phyloP scores from a whole-genome alignment of 2,888 invertebrate species.

The Polyommatus iphigenia region DNA sequence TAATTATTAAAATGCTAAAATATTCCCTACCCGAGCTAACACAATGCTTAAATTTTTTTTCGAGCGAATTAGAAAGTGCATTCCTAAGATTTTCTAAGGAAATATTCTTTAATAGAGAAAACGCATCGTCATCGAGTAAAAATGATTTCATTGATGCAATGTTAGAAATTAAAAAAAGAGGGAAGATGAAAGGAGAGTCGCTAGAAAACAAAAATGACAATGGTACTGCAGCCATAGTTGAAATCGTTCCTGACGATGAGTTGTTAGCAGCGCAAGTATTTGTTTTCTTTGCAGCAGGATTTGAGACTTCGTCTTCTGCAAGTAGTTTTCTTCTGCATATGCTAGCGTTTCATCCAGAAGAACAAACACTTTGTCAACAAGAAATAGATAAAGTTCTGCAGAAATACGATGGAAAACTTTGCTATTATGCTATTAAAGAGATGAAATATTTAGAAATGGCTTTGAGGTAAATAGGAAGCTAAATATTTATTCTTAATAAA shows the following conservation, averaged over 20 bases:
- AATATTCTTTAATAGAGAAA: slow-evolving; percentile 46
- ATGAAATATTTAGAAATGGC: slow-evolving; percentile 66
- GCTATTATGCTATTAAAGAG: slow-evolving; percentile 62
- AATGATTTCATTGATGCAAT: slow-evolving; percentile 67
- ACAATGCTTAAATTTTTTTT: slow-evolving; percentile 2
- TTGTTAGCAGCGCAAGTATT: slow-evolving; percentile 65
- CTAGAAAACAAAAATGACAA: slow-evolving; percentile 55
- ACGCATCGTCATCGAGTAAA: slow-evolving; percentile 53
- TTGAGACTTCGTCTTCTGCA: slow-evolving; percentile 73
- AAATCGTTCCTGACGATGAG: slow-evolving; percentile 55
- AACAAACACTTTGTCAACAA: slow-evolving; percentile 62
- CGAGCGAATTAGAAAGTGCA: not conserved
- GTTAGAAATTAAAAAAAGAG: slow-evolving; percentile 59
- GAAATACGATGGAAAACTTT: slow-evolving; percentile 57
- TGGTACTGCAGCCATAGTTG: slow-evolving; percentile 54
- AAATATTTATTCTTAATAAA: too few species aligned
- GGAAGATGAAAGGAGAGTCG: slow-evolving; percentile 60
- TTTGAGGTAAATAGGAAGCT: slow-evolving; percentile 44
- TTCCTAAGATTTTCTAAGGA: slow-evolving; percentile 2
- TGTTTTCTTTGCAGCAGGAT: slow-evolving; percentile 46
- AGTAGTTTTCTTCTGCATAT: slow-evolving; percentile 69
- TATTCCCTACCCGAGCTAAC: not conserved
- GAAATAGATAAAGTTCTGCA: slow-evolving; percentile 63
- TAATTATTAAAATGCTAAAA: slow-evolving; percentile 18
- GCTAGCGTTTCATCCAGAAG: slow-evolving; percentile 66